These are phyloP conservation scores for Neogobius melanostomus DNA, from an alignment of 2,113 vertebrate genomes.

Conservation along the genomic window DNA sequence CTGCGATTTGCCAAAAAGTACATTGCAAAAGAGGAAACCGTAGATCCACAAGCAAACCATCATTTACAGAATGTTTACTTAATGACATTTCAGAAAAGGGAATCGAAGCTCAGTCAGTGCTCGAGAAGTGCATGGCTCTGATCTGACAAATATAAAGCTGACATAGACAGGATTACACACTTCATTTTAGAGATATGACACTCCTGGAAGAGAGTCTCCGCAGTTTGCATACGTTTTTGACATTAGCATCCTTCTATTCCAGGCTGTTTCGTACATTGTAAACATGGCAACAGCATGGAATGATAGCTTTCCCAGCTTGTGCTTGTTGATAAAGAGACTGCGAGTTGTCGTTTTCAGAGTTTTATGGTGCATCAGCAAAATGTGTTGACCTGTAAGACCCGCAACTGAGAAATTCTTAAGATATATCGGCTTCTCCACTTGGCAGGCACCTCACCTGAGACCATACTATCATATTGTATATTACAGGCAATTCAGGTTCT, in stretches of 20 bases:
- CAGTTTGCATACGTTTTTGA: neutral
- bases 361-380: constrained; percentile 3
- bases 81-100: neutral
- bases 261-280: constrained; percentile 7
- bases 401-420: neutral
- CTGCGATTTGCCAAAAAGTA: neutral
- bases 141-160: constrained; percentile 2
- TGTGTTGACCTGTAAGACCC: neutral
- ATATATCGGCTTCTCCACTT: neutral
- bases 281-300: constrained; percentile 4
- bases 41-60: constrained; percentile 1
- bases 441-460: neutral
- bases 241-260: neutral
- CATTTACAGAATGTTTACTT: neutral
- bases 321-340: constrained; percentile 1
- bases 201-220: neutral
- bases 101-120: neutral
- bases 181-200: constrained; percentile 3
- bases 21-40: neutral
- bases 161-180: neutral
- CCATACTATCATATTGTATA: neutral
- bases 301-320: constrained; percentile 7
- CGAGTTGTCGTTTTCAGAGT: neutral
- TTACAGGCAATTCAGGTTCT: neutral
- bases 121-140: neutral